Evolutionary conservation across 2,113 vertebrate genomes (phyloP).

Genomic region (Clinocottus analis): DNA sequence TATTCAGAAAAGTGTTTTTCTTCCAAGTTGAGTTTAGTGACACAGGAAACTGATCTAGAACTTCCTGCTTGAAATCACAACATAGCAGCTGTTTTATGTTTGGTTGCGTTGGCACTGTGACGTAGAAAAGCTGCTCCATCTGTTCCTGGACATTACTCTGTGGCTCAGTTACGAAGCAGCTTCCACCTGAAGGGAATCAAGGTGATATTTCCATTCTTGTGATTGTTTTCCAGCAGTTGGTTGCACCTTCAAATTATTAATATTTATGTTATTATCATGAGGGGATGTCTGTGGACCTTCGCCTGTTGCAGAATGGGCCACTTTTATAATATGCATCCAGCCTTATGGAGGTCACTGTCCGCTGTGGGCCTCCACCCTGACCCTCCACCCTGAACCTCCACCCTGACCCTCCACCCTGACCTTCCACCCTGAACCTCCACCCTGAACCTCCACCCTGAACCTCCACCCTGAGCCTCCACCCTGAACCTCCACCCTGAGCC

Average conservation of each 20-base stretch:
- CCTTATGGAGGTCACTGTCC: not conserved
- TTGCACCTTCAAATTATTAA: not conserved
- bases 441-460: too few species aligned
- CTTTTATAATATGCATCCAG: not conserved
- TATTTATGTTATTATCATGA: not conserved
- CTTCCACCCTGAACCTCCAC: too few species aligned
- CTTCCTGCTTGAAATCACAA: not conserved
- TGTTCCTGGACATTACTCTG: not conserved
- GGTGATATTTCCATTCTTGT: too few species aligned
- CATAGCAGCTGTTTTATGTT: not conserved
- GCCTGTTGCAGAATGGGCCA: not conserved
- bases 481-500: too few species aligned
- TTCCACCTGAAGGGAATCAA: not conserved
- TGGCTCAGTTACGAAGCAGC: not conserved
- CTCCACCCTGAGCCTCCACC: too few species aligned
- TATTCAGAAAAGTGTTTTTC: not conserved
- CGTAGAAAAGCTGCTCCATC: not conserved
- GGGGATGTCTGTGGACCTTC: not conserved
- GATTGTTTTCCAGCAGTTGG: not conserved
- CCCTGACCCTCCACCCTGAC: too few species aligned
- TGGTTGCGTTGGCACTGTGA: not conserved
- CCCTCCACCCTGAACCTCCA: too few species aligned
- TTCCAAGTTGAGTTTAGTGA: not conserved
- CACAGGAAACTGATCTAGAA: conserved; percentile 5
- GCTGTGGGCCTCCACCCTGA: not conserved